These are phyloP conservation scores for Anticlea derivata DNA, from an alignment of 2,888 invertebrate species.

Conservation along the genomic window DNA sequence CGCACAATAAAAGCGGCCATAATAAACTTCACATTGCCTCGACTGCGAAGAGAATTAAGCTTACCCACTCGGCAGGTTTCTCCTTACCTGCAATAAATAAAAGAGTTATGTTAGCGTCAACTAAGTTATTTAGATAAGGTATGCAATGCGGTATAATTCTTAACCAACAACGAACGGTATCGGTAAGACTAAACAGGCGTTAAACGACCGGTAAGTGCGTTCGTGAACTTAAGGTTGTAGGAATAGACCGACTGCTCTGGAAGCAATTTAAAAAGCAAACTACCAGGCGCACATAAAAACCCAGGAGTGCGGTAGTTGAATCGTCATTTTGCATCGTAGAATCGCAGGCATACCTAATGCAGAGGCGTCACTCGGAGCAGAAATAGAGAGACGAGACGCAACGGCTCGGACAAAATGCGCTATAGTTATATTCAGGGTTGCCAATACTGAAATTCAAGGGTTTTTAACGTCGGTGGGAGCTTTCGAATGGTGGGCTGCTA, in stretches of 20 bases:
- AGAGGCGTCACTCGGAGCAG: conserved; percentile 22
- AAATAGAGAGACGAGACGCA: conserved; percentile 25
- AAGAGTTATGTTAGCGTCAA: conserved; percentile 54
- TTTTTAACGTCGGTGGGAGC: too few relatives aligned
- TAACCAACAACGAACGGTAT: too few relatives aligned
- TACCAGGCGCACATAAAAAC: conserved; percentile 48
- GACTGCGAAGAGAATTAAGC: conserved; percentile 66
- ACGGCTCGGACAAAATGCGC: conserved; percentile 15
- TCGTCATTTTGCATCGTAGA: conserved; percentile 46
- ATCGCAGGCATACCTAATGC: conserved; percentile 29
- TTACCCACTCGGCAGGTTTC: conserved; percentile 62
- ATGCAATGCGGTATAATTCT: too few relatives aligned
- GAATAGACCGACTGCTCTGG: conserved; percentile 17
- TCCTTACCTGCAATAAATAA: conserved; percentile 70
- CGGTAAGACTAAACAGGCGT: too few relatives aligned
- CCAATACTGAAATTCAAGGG: not conserved
- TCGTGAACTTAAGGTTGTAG: too few relatives aligned
- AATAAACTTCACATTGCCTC: conserved; percentile 74
- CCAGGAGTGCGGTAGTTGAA: conserved; percentile 39
- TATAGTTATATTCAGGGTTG: conserved; percentile 16
- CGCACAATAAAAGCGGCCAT: conserved; percentile 62
- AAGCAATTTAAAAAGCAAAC: conserved; percentile 35
- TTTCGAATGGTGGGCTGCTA: too few relatives aligned
- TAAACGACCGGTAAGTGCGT: not conserved
- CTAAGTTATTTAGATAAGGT: conserved; percentile 1